Percentiles rank a stretch among this genome's conserved stretches.
These are phyloP conservation scores for Rhodeus uyekii DNA, from an alignment of 2,797 vertebrate species.

Conservation along the genomic window DNA sequence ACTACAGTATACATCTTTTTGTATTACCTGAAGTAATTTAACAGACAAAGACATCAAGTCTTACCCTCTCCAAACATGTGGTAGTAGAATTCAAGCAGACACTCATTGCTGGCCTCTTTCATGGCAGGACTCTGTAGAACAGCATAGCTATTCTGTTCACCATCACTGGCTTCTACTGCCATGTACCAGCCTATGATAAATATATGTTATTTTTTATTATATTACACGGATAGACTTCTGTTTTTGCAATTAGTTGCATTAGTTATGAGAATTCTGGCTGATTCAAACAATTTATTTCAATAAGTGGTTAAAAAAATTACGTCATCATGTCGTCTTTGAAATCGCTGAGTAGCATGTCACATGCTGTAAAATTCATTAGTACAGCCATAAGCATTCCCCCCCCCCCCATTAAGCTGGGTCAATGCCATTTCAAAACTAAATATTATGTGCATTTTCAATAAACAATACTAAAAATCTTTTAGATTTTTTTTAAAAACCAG, in stretches of 20 bases:
- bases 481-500: too few relatives aligned
- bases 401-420: too few relatives aligned
- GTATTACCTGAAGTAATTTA: background rate
- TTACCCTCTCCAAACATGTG: slow-evolving; percentile 74
- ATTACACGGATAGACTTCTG: background rate
- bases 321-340: background rate
- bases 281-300: background rate
- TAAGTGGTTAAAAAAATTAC: background rate
- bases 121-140: slow-evolving; percentile 69
- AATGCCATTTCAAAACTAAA: background rate
- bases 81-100: slow-evolving; percentile 76
- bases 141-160: slow-evolving; percentile 68
- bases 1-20: background rate
- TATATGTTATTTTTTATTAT: slow-evolving; percentile 1
- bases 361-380: background rate
- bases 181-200: slow-evolving; percentile 75
- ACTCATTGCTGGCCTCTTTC: slow-evolving; percentile 68
- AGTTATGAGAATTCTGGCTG: background rate
- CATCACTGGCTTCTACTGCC: slow-evolving; percentile 61
- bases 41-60: slow-evolving; percentile 29
- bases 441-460: background rate
- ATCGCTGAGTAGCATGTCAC: background rate
- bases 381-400: too few relatives aligned
- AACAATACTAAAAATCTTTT: background rate
- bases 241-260: background rate